These are phyloP conservation scores for Oreohelix idahoensis DNA, from an alignment of 1,140 invertebrate species.

Conservation along the genomic window DNA sequence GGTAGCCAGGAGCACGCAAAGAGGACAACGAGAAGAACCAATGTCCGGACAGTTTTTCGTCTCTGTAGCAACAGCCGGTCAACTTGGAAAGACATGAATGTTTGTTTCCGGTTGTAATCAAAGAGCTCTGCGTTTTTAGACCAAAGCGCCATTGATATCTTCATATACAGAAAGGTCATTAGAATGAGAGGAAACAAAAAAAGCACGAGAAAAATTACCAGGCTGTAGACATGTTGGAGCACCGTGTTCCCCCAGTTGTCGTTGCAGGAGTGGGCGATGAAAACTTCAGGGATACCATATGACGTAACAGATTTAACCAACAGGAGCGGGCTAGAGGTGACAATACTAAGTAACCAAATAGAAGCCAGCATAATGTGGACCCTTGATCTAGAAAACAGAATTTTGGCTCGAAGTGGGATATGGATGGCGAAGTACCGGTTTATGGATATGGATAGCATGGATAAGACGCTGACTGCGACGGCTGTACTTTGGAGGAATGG, in stretches of 20 bases:
- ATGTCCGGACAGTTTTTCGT: slow-evolving; percentile 56
- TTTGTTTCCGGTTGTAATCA: slow-evolving; percentile 28
- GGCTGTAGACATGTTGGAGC: slow-evolving; percentile 75
- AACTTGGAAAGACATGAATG: slow-evolving; percentile 37
- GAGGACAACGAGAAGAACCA: slow-evolving; percentile 58
- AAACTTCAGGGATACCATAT: slow-evolving; percentile 44
- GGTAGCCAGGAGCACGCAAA: slow-evolving; percentile 65
- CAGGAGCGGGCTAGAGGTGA: slow-evolving; percentile 48
- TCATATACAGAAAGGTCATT: slow-evolving; percentile 87
- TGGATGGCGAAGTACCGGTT: slow-evolving; percentile 66
- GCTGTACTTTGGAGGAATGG: slow-evolving; percentile 64
- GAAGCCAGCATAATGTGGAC: slow-evolving; percentile 49
- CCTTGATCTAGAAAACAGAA: slow-evolving; percentile 53
- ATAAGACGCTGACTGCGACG: slow-evolving; percentile 66
- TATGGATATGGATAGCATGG: slow-evolving; percentile 66
- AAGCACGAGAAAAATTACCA: slow-evolving; percentile 81
- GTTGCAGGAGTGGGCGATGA: slow-evolving; percentile 45
- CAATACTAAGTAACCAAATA: slow-evolving; percentile 53
- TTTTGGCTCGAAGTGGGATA: slow-evolving; percentile 55
- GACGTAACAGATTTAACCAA: slow-evolving; percentile 52
- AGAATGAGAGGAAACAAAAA: slow-evolving; percentile 84
- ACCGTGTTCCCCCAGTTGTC: slow-evolving; percentile 47
- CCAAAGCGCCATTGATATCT: slow-evolving; percentile 88
- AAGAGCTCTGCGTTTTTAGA: slow-evolving; percentile 78
- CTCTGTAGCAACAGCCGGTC: slow-evolving; percentile 53